Base-by-base conservation (phyloP, 2,888 invertebrate genomes). In the Achlya flavicornis region DNA sequence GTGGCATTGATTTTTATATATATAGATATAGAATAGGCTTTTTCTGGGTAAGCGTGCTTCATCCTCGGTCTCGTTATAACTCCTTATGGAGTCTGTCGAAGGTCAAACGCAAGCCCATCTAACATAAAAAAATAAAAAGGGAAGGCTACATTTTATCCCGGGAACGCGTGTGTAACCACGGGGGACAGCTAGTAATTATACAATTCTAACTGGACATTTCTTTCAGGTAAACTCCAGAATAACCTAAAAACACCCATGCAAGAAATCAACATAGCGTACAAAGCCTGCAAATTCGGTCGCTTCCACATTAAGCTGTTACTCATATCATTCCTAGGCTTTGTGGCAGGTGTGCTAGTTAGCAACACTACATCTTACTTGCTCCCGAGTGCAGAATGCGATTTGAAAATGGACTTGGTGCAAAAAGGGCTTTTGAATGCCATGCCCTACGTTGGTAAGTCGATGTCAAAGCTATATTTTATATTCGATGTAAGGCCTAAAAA, bases 381-480 rank as follows among this genome's bases (percentile, higher is more conserved):
- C 19, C 88, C 91, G 0, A 87, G 79, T 46, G 91, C 91, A 4
- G 91, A 91, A 76, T 91, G 91, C 63, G 91, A 91, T 33, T 72
- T 91, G 0, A 61, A 84, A 4, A 90, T 91, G 91, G 78, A 80
- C 46, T 72, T 91, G 61, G 16, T 87, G 33, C 80, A 87, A 61
- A 91, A 91, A 61, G 91, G 91, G 1, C 38, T 89, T 26, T 67
- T 91, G 7, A 91, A 87, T 70, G 91, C 89, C 0, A 78, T 84
- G 64, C 89, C 90, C 3, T 91, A 86, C 76, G 67, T 85, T 19
- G 91, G 91, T 91, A 66, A 86, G 85, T 75, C 6, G 12, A 4
- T 3, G 3, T 4, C 12, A 0, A 12, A 2, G 12, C 6, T 10
- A 35, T 35, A 8, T 10, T 10, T 38, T 38, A 10, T 35, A 35